Percentiles rank a stretch among this genome's conserved stretches.
These are phyloP conservation scores for Actias luna DNA, from an alignment of 2,888 invertebrate species.

Conservation along the genomic window DNA sequence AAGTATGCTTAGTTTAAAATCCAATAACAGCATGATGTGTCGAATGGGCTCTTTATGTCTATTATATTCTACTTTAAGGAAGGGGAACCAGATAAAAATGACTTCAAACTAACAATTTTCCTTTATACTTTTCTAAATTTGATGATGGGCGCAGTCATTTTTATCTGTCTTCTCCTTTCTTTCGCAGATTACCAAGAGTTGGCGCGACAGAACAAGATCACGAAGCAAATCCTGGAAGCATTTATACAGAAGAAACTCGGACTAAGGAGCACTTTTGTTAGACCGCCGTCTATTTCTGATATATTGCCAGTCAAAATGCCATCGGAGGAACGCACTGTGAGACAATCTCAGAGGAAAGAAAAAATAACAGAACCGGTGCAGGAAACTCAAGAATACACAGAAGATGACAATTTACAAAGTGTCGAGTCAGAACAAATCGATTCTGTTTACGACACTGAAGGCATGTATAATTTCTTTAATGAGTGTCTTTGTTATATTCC, in stretches of 20 bases:
- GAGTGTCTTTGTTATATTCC: not conserved
- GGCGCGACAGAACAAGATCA: constrained; percentile 88
- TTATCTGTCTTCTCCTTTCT: constrained; percentile 78
- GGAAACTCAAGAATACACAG: constrained; percentile 47
- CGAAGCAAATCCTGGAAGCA: constrained; percentile 88
- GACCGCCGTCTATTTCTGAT: constrained; percentile 84
- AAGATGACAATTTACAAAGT: constrained; percentile 83
- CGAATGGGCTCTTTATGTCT: not conserved
- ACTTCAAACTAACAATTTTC: constrained; percentile 48
- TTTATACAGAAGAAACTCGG: constrained; percentile 87
- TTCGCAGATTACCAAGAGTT: constrained; percentile 81
- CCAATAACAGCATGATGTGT: too few species aligned
- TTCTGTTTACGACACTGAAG: constrained; percentile 80
- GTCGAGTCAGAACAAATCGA: constrained; percentile 87
- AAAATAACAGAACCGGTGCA: constrained; percentile 37
- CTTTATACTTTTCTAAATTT: constrained; percentile 28
- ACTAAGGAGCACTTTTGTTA: constrained; percentile 72
- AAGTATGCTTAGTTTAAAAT: too few species aligned
- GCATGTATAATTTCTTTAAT: constrained; percentile 40
- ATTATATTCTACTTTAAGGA: constrained; percentile 36
- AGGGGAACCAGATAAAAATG: constrained; percentile 80
- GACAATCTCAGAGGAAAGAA: constrained; percentile 36
- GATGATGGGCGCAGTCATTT: constrained; percentile 68
- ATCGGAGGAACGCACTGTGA: constrained; percentile 42
- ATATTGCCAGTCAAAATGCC: constrained; percentile 80